Base-by-base conservation (phyloP, 2,888 invertebrate genomes). In the Acronicta alni region DNA sequence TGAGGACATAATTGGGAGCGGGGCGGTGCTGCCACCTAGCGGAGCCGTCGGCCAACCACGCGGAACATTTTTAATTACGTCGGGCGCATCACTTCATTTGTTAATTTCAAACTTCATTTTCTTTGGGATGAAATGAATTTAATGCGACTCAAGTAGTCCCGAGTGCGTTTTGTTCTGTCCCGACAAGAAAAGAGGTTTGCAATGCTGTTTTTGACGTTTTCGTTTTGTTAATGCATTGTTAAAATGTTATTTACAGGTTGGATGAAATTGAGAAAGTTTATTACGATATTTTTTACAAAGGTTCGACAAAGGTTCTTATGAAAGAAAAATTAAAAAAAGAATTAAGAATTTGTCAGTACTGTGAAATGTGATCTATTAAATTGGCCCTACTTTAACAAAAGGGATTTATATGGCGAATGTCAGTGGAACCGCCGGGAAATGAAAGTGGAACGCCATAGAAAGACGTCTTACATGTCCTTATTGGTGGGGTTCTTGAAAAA, bases 61-160 rank as follows among this genome's bases (percentile, higher is more conserved):
- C 80, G 84, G 81, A 87, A 85, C 87, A 83, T 85, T 88, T 89
- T 89, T 89, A 90, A 90, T 90, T 89, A 89, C 83, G 76, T 61
- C 80, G 77, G 82, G 82, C 87, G 85, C 85, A 89, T 89, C 89
- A 89, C 86, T 87, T 86, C 83, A 88, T 88, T 89, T 88, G 81
- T 76, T 62, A 82, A 83, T 80, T 83, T 77, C 72, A 77, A 79
- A 77, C 73, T 79, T 80, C 68, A 75, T 76, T 79, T 74, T 64
- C 67, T 77, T 72, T 59, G 44, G 37, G 60, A 20, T 7, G 61
- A 51, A 67, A 65, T 56, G 66, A 70, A 69, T 72, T 70, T 64
- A 68, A 72, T 35, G 58, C 46, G 60, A 61, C 67, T 69, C 43
- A 45, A 52, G 43, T 15, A 42, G 56, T 35, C 32, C 42, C 17